Evolutionary conservation across 2,888 invertebrate genomes (phyloP), one percentile per base, ranked within the genome.

Genomic region (Hymenopus coronatus): DNA sequence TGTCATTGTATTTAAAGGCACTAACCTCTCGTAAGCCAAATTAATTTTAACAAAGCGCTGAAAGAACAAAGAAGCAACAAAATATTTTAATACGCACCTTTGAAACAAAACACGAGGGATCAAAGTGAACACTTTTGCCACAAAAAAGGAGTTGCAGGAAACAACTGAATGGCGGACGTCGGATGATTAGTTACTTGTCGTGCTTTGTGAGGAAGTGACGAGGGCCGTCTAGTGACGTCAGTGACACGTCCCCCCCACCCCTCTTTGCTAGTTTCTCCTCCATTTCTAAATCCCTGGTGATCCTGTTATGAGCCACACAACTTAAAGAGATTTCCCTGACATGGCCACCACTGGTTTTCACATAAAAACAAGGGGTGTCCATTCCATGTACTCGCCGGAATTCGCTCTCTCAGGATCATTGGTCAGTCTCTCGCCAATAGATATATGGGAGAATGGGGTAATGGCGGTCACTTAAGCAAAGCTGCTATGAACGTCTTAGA

Each of bases 221-320:
- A 70, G 54, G 54, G 54, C 20, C 54, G 54, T 25, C 54, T 70
- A 70, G 20, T 70, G 54, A 70, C 54, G 54, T 70, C 54, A 70
- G 54, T 20, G 20, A 20, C 54, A 54, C 54, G 54, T 70, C 54
- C 54, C 54, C 54, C 2, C 54, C 15, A n/a, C n/a, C n/a, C n/a
- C n/a, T n/a, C n/a, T n/a, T n/a, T n/a, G 7, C 33, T 4, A 54
- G 2, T 15, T 14, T 46, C 46, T 46, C 46, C 46, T 46, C 14
- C 46, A 46, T 8, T 46, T 46, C 30, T 9, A 87, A 87, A 87
- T 87, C 87, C 87, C 82, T 14, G 3, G 40, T 87, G 87, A 87
- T 87, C 87, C 87, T 87, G 87, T 87, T 87, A 87, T 82, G 87
- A 87, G 82, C 82, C 86, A 20, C 27, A 46, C 12, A 27, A 28